phyloP scores from a whole-genome alignment of 2,888 invertebrate species.

The Coelogynopora nodosa region DNA sequence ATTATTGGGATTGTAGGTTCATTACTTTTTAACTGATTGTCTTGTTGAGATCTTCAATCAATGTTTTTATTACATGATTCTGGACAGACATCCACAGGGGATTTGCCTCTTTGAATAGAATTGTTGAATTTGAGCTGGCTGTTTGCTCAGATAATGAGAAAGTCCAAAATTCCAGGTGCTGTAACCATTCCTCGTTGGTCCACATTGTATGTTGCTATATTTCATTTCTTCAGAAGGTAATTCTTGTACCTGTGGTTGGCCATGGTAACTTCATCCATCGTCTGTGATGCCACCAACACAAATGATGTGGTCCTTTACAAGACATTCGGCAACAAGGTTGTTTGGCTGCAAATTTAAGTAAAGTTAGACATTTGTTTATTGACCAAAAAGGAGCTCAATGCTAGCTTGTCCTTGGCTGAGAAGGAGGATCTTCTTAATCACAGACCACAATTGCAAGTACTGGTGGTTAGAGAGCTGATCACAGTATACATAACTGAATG shows the following conservation, averaged over 20 bases:
- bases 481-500: no score
- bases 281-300: no score
- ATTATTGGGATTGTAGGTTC: not conserved
- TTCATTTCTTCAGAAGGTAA: not conserved
- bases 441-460: no score
- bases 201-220: not conserved
- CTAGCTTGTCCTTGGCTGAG: not conserved
- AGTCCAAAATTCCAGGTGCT: not conserved
- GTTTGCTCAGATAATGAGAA: not conserved
- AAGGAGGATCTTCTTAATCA: not conserved
- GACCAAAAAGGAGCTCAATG: not conserved
- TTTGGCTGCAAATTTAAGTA: no score
- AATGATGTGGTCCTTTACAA: not conserved
- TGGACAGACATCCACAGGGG: not conserved
- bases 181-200: not conserved
- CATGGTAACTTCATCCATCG: not conserved
- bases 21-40: not conserved
- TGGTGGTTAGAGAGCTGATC: no score
- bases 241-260: not conserved
- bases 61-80: no score
- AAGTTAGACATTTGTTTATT: no score
- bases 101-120: not conserved
- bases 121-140: not conserved
- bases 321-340: no score
- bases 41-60: not conserved